A percentile compares a stretch with the other conserved stretches of the same genome.
Evolutionary conservation across 2,888 invertebrate genomes (phyloP).

Genomic region (Leptinotarsa haldemani): DNA sequence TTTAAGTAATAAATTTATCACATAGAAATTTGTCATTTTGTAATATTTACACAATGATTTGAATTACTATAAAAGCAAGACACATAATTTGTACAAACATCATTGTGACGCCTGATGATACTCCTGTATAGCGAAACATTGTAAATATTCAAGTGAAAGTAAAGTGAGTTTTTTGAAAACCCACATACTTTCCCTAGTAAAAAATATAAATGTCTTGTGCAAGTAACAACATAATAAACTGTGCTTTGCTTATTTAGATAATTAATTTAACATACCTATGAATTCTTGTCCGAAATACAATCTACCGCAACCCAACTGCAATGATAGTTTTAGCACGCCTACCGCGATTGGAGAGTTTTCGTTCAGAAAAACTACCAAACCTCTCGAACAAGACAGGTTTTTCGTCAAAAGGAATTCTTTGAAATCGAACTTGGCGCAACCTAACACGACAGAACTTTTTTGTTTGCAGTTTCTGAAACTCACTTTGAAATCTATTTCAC

Average conservation of each 20-base stretch:
- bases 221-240: not conserved
- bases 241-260: not conserved
- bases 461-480: conserved; percentile 66
- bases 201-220: not conserved
- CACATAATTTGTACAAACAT: no score
- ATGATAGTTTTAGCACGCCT: conserved; percentile 65
- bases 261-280: conserved; percentile 59
- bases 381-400: conserved; percentile 62
- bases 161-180: no score
- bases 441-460: conserved; percentile 64
- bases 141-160: no score
- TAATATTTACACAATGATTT: no score
- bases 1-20: no score
- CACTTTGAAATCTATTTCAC: conserved; percentile 64
- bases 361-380: conserved; percentile 62
- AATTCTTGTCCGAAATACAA: conserved; percentile 68
- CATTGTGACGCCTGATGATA: no score
- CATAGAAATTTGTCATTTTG: no score
- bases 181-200: no score
- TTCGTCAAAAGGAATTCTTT: conserved; percentile 59
- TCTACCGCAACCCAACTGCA: conserved; percentile 67
- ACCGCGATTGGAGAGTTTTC: conserved; percentile 64
- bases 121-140: no score
- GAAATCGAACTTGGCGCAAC: conserved; percentile 64
- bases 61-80: no score